Percentiles rank a stretch among this genome's conserved stretches.
These are phyloP conservation scores for Diadema setosum DNA, from an alignment of 35 echinoderm and acorn worm genomes.

Conservation along the genomic window DNA sequence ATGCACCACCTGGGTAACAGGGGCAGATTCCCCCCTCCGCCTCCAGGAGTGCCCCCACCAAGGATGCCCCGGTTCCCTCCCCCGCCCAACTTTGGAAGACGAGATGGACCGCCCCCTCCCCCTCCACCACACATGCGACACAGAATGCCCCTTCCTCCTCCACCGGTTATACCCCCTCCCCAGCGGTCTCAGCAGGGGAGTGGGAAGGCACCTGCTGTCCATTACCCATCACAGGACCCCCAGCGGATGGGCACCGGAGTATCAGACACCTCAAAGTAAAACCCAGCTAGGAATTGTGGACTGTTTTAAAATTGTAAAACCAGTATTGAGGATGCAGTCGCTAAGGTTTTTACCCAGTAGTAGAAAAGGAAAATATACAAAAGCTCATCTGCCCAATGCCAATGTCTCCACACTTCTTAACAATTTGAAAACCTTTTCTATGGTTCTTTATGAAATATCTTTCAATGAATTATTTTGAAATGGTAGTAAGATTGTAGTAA, in stretches of 20 bases:
- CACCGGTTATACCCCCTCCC: constrained; percentile 3
- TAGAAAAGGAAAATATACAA: too few species aligned
- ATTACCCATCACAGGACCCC: constrained; percentile 98
- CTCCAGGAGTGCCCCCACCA: constrained; percentile 28
- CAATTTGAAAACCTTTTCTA: too few species aligned
- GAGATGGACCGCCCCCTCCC: constrained; percentile 2
- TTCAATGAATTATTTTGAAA: too few species aligned
- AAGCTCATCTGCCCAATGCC: too few species aligned
- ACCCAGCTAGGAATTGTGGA: too few species aligned
- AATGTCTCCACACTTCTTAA: too few species aligned
- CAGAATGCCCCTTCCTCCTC: constrained; percentile 52
- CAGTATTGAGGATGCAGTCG: too few species aligned
- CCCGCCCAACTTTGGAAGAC: constrained; percentile 34
- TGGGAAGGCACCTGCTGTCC: constrained; percentile 58
- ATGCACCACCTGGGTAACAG: neutral
- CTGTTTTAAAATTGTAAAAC: too few species aligned
- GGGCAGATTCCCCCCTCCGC: constrained; percentile 27
- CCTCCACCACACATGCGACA: neutral
- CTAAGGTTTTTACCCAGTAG: too few species aligned
- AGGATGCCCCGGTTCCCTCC: constrained; percentile 13
- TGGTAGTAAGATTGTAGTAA: too few species aligned
- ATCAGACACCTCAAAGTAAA: neutral
- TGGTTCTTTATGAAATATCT: too few species aligned
- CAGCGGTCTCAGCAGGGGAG: neutral
- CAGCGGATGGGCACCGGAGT: constrained; percentile 89